Evolutionary conservation across 2,113 vertebrate species (phyloP), one percentile per base, ranked within the genome.

Genomic region (Ploceus nigricollis): DNA sequence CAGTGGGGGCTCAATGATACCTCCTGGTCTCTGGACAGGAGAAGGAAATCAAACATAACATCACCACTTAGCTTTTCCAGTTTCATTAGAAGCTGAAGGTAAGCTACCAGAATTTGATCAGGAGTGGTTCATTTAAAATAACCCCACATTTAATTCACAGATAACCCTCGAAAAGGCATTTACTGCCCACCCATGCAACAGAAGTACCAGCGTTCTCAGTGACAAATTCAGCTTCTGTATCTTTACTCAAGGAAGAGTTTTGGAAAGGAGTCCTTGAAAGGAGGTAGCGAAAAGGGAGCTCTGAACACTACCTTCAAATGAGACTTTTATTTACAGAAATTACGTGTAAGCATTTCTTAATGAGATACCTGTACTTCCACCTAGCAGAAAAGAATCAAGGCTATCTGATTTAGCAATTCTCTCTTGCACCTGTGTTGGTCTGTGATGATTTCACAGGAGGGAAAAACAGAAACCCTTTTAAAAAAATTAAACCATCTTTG

Each of bases 391-490:
- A 58, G 31, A 86, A 57, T 48, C 7, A 51, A 58, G 51, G 31
- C 7, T 6, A 21, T 21, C 39, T 31, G 17, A 37, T 48, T 40
- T 3, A 82, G 33, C 47, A 45, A 17, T 42, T 51, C 30, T 42
- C 51, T 69, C 30, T 66, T 27, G 61, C 25, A 70, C 28, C 35
- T 42, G 28, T 70, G 31, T 40, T 93, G 37, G 64, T 83, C 40
- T 15, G 15, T 68, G 48, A n/a, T 78, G 6, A 70, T 48, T 64
- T 82, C 47, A 54, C 2, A 12, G 16, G 9, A 47, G 22, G 13
- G 3, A 2, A n/a, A 45, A 42, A 9, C 15, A 8, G 1, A 19
- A 40, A 39, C 4, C 7, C 7, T 37, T 40, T 2, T 4, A 42
- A 47, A 64, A 60, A 78, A 37, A 22, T 35, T 25, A n/a, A 63